Base-by-base conservation (phyloP, 2,113 vertebrate species). In the Dolichallabes microphthalmus region DNA sequence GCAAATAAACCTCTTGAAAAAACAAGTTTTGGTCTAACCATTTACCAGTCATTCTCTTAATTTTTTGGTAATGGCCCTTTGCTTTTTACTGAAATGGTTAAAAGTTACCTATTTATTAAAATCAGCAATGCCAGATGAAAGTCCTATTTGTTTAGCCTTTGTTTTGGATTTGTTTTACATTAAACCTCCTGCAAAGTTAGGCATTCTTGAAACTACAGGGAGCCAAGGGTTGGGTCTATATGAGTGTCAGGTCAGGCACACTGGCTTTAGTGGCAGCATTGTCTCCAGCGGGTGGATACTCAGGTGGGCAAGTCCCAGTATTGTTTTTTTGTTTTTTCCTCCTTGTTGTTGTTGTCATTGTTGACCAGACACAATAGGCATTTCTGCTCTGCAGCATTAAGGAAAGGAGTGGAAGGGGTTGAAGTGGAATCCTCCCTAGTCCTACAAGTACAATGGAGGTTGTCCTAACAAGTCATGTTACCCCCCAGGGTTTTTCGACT, bases 181-280 rank as follows among this genome's bases (percentile, higher is more conserved):
- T 94, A 93, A 94, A 94, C 93, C 92, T 89, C 93, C 92, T 92
- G 93, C 93, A 93, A 58, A 92, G 82, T 87, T 61, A 68, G 84
- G 89, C 91, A 94, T 94, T 94, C 92, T 84, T 83, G 78, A 80
- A 90, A 84, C 92, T 81, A 91, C 91, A 92, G 94, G 94, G 92
- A 89, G 74, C 90, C 90, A 68, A 87, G 90, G 91, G 89, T 88
- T 91, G 90, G 90, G 90, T 85, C 90, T 68, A 86, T 89, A 86
- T 87, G 86, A 88, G 83, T 91, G 89, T 90, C 86, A 87, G 92
- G 89, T 82, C 81, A 82, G 83, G 87, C 75, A 30, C 50, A 39
- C 35, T 86, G 88, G 92, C 91, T 90, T 88, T 85, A 88, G 89
- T 75, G 50, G 85, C 78, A 87, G 88, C 92, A 93, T 94, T 95